phyloP scores from a whole-genome alignment of 2,888 invertebrate species.

The Meandrusa payeni region DNA sequence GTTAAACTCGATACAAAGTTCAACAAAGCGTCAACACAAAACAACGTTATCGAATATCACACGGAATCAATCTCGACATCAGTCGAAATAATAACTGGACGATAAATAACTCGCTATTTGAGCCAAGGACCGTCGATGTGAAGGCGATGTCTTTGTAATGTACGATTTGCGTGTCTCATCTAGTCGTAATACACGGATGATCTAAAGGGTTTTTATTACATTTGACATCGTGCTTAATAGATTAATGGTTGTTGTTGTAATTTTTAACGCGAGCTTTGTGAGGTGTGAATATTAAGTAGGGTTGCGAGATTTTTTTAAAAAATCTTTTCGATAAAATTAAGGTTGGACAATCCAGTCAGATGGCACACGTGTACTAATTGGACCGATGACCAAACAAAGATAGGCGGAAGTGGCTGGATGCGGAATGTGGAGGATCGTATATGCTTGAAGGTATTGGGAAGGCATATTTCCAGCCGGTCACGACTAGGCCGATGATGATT shows the following conservation, averaged over 20 bases:
- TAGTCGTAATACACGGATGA: not conserved
- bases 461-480: too few species aligned
- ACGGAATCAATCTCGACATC: constrained; percentile 13
- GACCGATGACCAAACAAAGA: too few species aligned
- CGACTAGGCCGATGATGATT: too few species aligned
- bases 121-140: constrained; percentile 15
- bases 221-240: constrained; percentile 1
- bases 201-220: not conserved
- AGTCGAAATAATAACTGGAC: constrained; percentile 25
- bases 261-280: too few species aligned
- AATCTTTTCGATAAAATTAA: too few species aligned
- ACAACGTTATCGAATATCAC: constrained; percentile 10
- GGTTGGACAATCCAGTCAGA: too few species aligned
- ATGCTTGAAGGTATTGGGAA: too few species aligned
- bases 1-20: not conserved
- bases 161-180: constrained; percentile 18
- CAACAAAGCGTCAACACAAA: constrained; percentile 6
- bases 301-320: too few species aligned
- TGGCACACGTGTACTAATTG: too few species aligned
- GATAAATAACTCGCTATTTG: constrained; percentile 26
- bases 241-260: not conserved
- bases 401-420: too few species aligned
- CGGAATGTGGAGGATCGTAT: too few species aligned
- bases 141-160: constrained; percentile 7
- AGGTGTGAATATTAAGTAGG: too few species aligned